Conservation (phyloP, 2,888 invertebrate genomes). For the Microctonus aethiopoides region DNA sequence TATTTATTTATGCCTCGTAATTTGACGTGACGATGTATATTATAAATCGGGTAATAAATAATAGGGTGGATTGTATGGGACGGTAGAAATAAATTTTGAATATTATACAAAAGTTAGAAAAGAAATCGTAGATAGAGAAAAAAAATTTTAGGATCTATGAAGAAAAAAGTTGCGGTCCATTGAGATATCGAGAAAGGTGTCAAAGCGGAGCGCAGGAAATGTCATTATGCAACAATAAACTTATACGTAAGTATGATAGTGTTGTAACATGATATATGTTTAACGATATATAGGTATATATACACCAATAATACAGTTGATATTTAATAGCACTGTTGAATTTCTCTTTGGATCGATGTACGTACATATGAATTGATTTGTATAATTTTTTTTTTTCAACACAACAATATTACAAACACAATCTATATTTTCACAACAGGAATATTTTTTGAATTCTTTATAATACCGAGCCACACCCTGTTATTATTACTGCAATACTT, state of each 20-base stretch:
- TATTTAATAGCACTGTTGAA: conserved; percentile 1
- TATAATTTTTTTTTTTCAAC: neutral
- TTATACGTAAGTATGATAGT: conserved; percentile 12
- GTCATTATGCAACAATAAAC: conserved; percentile 13
- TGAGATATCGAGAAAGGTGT: neutral
- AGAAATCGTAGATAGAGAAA: too few relatives aligned
- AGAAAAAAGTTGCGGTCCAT: neutral
- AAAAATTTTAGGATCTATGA: neutral
- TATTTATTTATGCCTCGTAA: too few relatives aligned
- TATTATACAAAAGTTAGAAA: neutral
- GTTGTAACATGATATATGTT: conserved; percentile 8
- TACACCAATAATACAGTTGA: neutral
- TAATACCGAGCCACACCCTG: neutral
- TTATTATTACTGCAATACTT: neutral
- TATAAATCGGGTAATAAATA: too few relatives aligned
- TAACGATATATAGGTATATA: neutral
- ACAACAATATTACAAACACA: neutral
- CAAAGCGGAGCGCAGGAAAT: neutral
- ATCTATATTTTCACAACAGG: neutral
- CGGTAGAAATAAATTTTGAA: neutral
- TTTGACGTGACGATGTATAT: too few relatives aligned
- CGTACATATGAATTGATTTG: neutral
- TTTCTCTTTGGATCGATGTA: neutral
- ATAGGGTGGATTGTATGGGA: neutral
- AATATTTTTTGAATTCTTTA: neutral